phyloP scores from a whole-genome alignment of 2,797 vertebrate species.

The Xerus rutilus region DNA sequence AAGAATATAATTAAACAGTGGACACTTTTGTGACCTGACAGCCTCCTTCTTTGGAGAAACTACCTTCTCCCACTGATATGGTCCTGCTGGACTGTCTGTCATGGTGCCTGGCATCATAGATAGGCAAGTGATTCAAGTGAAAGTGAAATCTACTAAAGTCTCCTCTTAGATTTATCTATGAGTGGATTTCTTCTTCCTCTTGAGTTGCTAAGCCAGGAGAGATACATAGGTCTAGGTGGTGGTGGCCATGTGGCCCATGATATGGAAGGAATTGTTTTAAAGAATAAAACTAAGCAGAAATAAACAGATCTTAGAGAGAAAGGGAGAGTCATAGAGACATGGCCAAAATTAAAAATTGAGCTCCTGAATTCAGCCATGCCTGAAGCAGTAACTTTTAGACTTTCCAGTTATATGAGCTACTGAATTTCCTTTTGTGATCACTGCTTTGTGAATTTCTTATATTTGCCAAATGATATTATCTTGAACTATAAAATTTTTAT shows the following conservation, averaged over 20 bases:
- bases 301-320: not conserved
- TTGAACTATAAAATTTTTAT: conserved; percentile 12
- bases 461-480: conserved; percentile 12
- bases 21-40: not conserved
- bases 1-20: not conserved
- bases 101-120: not conserved
- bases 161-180: not conserved
- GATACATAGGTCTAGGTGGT: not conserved
- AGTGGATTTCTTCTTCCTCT: conserved; percentile 30
- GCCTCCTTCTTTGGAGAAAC: not conserved
- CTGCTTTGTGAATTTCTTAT: conserved; percentile 3
- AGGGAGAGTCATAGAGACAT: not conserved
- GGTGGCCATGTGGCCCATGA: not conserved
- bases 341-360: not conserved
- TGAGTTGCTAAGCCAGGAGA: not conserved
- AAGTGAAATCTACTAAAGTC: not conserved
- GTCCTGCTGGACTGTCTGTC: not conserved
- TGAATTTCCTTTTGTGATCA: not conserved
- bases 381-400: not conserved
- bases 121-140: not conserved
- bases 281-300: not conserved
- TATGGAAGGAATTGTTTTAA: not conserved
- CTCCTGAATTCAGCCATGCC: not conserved
- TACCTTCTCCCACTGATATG: not conserved
- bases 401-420: not conserved